Evolutionary conservation across 2,888 invertebrate species (phyloP).

Genomic region (Himalopsyche tibetana): DNA sequence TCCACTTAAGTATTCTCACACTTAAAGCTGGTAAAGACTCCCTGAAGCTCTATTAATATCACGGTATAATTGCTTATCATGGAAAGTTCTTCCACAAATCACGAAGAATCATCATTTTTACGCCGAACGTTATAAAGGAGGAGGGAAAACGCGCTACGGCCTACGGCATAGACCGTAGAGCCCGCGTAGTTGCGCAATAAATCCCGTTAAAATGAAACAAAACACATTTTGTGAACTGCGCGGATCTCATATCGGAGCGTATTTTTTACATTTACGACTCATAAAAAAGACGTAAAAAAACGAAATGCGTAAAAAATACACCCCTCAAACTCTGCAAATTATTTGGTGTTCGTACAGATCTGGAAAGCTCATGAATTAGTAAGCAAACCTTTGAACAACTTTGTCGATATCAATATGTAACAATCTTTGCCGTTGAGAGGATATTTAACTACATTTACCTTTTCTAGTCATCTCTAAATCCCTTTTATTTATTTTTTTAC

Average conservation of each 20-base stretch:
- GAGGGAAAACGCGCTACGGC: neutral
- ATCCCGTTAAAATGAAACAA: conserved; percentile 20
- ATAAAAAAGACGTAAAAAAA: neutral
- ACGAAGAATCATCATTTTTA: neutral
- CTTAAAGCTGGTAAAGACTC: too few relatives aligned
- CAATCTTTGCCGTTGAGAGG: too few relatives aligned
- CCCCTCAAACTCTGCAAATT: neutral
- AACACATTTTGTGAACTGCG: neutral
- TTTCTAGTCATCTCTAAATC: too few relatives aligned
- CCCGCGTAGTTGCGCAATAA: neutral
- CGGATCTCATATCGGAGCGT: neutral
- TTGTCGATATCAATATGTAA: too few relatives aligned
- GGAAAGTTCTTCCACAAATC: neutral
- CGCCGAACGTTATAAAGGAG: neutral
- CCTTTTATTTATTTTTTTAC: too few relatives aligned
- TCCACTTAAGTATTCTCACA: too few relatives aligned
- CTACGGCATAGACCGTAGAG: neutral
- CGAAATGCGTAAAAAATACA: conserved; percentile 11
- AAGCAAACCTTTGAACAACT: neutral
- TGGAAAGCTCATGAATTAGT: neutral
- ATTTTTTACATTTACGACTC: conserved; percentile 13
- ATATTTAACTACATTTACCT: too few relatives aligned
- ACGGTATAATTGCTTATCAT: neutral
- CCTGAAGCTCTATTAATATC: neutral
- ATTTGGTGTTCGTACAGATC: neutral